Percentiles rank a stretch among this genome's conserved stretches.
These are phyloP conservation scores for Bombus haemorrhoidalis DNA, from an alignment of 1,140 invertebrate genomes.

Conservation along the genomic window DNA sequence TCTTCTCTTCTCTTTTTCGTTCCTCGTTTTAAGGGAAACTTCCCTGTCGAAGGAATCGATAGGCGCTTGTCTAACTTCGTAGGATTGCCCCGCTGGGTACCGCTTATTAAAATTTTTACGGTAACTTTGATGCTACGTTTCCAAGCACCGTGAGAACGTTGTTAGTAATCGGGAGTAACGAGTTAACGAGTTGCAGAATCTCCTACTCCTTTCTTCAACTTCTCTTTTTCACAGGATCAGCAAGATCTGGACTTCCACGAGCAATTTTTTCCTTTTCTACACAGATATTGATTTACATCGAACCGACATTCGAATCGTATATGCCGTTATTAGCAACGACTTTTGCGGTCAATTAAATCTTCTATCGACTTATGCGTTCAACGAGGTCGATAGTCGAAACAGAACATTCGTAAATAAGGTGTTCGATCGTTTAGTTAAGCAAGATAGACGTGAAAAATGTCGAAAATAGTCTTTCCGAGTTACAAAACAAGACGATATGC, in stretches of 20 bases:
- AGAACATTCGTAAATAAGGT: too few relatives aligned
- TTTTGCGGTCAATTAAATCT: too few relatives aligned
- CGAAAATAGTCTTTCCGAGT: too few relatives aligned
- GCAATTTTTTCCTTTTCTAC: too few relatives aligned
- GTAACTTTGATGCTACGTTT: background rate
- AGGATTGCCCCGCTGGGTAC: background rate
- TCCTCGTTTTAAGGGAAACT: background rate
- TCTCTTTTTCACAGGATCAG: background rate
- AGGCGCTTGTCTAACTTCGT: background rate
- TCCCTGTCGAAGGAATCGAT: conserved; percentile 41
- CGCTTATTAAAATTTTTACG: conserved; percentile 18
- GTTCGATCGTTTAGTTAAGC: too few relatives aligned
- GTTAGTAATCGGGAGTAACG: background rate
- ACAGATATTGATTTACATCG: too few relatives aligned
- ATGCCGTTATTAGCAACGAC: too few relatives aligned
- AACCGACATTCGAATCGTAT: too few relatives aligned
- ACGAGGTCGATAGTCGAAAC: too few relatives aligned
- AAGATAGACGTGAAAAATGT: too few relatives aligned
- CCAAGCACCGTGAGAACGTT: background rate
- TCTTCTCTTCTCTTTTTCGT: background rate
- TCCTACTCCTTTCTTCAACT: background rate
- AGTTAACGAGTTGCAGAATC: background rate
- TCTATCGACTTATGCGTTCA: too few relatives aligned
- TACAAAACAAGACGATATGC: too few relatives aligned
- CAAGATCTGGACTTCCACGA: background rate